Evolutionary conservation across 2,888 invertebrate genomes (phyloP).

Genomic region (Sphecodes monilicornis): DNA sequence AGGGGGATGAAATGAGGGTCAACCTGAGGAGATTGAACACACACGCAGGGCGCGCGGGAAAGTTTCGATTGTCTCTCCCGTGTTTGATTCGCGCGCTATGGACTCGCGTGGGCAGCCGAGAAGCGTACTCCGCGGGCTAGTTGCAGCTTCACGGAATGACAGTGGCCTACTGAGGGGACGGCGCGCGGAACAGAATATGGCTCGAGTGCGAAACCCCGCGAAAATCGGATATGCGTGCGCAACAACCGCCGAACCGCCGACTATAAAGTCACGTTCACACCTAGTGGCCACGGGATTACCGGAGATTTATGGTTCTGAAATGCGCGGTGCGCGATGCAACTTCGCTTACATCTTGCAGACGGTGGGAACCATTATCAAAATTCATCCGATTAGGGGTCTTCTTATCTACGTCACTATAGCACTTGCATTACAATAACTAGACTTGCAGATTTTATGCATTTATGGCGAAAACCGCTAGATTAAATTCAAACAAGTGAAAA

Average conservation of each 20-base stretch:
- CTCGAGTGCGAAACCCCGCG: conserved; percentile 65
- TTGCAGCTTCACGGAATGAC: conserved; percentile 68
- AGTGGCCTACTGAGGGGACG: conserved; percentile 69
- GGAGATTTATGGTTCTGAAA: conserved; percentile 7
- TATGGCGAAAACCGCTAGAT: no score
- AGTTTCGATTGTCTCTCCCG: conserved; percentile 24
- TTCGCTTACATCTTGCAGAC: background rate
- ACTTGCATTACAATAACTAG: no score
- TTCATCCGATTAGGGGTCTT: background rate
- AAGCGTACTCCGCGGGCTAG: conserved; percentile 49
- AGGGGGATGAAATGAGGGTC: background rate
- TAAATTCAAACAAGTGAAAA: no score
- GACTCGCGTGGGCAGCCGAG: conserved; percentile 51
- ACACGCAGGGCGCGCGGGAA: conserved; percentile 24
- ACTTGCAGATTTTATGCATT: background rate
- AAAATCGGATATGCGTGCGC: conserved; percentile 71
- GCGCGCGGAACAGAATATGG: conserved; percentile 47
- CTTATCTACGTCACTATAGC: background rate
- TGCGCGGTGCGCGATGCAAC: no score
- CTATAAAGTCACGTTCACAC: conserved; percentile 39
- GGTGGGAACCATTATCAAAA: background rate
- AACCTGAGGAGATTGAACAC: background rate
- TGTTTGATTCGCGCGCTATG: conserved; percentile 49
- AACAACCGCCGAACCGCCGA: conserved; percentile 46
- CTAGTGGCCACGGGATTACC: background rate